Evolutionary conservation across 2,113 vertebrate species (phyloP), one percentile per base, ranked within the genome.

Genomic region (Hoplias malabaricus): DNA sequence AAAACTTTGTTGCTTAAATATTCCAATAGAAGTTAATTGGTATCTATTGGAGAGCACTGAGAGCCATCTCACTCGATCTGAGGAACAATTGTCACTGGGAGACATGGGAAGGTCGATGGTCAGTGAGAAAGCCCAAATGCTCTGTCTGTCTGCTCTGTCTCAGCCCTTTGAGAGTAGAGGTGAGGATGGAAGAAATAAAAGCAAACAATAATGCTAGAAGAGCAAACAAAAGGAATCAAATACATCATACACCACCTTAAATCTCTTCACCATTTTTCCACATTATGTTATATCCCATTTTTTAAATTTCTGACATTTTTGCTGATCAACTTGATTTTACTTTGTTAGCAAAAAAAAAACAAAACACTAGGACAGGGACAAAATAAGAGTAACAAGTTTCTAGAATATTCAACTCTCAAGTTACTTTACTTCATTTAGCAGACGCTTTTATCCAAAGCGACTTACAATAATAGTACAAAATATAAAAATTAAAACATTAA

Each of bases 21-120:
- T 92, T 90, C 91, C 92, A 92, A 92, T 84, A 65, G 81, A 87
- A 88, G 89, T 89, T 69, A 89, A 91, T 87, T 83, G 82, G 82
- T 87, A 86, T 83, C 80, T 72, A 54, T 82, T 84, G 84, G 86
- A 87, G 86, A 76, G 79, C 80, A 82, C 84, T 81, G 78, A 59
- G 70, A 57, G 75, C 62, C 27, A 54, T 29, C 21, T 73, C 80
- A 81, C 0, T 0, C 40, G 84, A 88, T 84, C 77, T 62, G 57
- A 40, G 78, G 53, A 59, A 38, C 61, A 56, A 71, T 38, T 50
- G 46, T 23, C 50, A 16, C 14, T 5, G 5, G 31, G 46, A 59
- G 46, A 59, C 53, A 40, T 25, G 27, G 4, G 5, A 62, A 70
- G 62, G 66, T 34, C 23, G 25, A 16, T 14, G 2, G 33, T 12